These are phyloP conservation scores for Herpailurus yagouaroundi DNA, from an alignment of 2,113 vertebrate genomes.

Conservation along the genomic window DNA sequence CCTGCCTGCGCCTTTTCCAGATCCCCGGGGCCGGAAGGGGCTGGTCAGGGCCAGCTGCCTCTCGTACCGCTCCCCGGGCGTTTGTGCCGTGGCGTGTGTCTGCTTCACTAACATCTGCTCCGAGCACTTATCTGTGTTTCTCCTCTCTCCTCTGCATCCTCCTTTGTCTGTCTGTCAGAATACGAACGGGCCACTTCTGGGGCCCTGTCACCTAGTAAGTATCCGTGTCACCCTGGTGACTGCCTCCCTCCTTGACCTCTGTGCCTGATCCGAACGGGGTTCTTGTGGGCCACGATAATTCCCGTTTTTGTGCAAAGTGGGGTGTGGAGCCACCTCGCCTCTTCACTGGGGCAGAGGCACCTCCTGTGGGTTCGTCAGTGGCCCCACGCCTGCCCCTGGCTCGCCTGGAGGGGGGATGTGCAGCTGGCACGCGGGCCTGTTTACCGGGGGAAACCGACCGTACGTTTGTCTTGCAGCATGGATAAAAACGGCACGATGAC, in stretches of 20 bases:
- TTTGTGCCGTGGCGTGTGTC: slow-evolving; percentile 53
- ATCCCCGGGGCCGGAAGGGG: fast-evolving
- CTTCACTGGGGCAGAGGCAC: slow-evolving; percentile 45
- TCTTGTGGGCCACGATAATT: not conserved
- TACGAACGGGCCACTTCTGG: slow-evolving; percentile 95
- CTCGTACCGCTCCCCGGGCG: not conserved
- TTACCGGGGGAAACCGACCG: fast-evolving
- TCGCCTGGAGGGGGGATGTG: slow-evolving; percentile 31
- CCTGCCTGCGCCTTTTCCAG: not conserved
- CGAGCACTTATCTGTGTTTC: slow-evolving; percentile 85
- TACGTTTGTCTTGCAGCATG: slow-evolving; percentile 88
- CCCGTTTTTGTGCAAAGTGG: not conserved
- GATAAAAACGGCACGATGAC: slow-evolving; percentile 98
- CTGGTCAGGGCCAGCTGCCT: not conserved
- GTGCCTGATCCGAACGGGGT: slow-evolving; percentile 58
- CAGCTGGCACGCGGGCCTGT: not conserved
- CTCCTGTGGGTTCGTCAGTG: slow-evolving; percentile 43
- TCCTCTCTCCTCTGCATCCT: slow-evolving; percentile 86
- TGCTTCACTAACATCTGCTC: slow-evolving; percentile 76
- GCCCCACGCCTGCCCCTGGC: not conserved
- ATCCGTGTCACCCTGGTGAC: slow-evolving; percentile 70
- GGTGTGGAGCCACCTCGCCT: not conserved
- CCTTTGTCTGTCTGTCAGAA: slow-evolving; percentile 93
- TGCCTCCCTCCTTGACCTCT: slow-evolving; percentile 59
- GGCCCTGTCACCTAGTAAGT: slow-evolving; percentile 99